These are phyloP conservation scores for Zoanthus sansibaricus DNA, from an alignment of 92 coral and sea anemone genomes.

Conservation along the genomic window DNA sequence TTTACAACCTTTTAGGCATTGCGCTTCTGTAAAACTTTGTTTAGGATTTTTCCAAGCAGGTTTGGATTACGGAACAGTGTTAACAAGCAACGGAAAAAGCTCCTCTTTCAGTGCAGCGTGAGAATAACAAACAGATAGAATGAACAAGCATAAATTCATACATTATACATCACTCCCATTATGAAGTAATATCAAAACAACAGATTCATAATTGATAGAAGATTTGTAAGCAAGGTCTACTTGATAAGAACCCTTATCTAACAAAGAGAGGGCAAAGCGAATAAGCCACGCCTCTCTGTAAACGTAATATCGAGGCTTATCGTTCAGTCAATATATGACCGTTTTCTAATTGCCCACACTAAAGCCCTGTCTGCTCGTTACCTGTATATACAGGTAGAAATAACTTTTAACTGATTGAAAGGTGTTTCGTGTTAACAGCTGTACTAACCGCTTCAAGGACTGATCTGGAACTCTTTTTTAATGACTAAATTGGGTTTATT, in stretches of 20 bases:
- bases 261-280: slow-evolving; percentile 8
- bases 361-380: slow-evolving; percentile 2
- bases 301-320: slow-evolving; percentile 20
- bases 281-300: slow-evolving; percentile 14
- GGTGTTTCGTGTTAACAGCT: background rate
- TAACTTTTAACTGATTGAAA: background rate
- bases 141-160: slow-evolving; percentile 22
- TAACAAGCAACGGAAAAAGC: background rate
- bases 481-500: background rate
- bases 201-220: slow-evolving; percentile 40
- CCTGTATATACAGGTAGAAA: background rate
- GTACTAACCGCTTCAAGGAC: background rate
- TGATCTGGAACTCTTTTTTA: background rate
- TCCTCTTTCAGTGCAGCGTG: background rate
- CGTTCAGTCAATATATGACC: slow-evolving; percentile 18
- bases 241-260: slow-evolving; percentile 31
- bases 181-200: slow-evolving; percentile 44
- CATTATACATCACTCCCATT: slow-evolving; percentile 46
- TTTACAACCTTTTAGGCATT: slow-evolving; percentile 5
- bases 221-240: slow-evolving; percentile 19
- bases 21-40: slow-evolving; percentile 2
- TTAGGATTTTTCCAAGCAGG: background rate
- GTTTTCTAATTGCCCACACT: slow-evolving; percentile 15
- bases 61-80: background rate
- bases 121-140: slow-evolving; percentile 13